Evolutionary conservation across 1,140 invertebrate species (phyloP).

Genomic region (Sminthurides bifidus): DNA sequence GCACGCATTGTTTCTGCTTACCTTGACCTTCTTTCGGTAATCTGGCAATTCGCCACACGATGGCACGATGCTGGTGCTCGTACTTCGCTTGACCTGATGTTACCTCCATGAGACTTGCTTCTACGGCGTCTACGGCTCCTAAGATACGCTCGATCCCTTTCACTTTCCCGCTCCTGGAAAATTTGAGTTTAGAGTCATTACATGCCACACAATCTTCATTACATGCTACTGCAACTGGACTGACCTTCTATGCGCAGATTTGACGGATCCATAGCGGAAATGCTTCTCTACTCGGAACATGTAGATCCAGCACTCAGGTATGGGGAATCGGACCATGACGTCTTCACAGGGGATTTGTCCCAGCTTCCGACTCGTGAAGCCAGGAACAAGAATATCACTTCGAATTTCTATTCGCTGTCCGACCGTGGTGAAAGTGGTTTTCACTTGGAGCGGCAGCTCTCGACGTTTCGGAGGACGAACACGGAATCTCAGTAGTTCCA

Average conservation of each 20-base stretch:
- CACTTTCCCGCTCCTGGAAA: conserved; percentile 68
- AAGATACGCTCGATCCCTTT: conserved; percentile 89
- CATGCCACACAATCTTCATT: not conserved
- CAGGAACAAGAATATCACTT: conserved; percentile 88
- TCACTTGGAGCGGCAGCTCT: conserved; percentile 91
- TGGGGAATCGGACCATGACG: conserved; percentile 89
- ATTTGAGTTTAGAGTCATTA: not conserved
- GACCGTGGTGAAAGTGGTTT: conserved; percentile 69
- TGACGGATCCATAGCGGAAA: conserved; percentile 97
- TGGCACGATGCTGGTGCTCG: conserved; percentile 91
- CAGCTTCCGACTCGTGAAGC: conserved; percentile 85
- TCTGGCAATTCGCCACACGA: conserved; percentile 94
- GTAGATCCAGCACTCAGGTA: conserved; percentile 99
- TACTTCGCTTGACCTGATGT: conserved; percentile 98
- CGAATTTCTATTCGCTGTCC: conserved; percentile 82
- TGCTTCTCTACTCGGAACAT: conserved; percentile 96
- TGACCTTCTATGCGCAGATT: conserved; percentile 77
- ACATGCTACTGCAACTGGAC: not conserved
- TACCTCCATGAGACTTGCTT: conserved; percentile 90
- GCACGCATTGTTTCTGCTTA: conserved; percentile 41
- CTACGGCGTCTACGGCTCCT: conserved; percentile 78
- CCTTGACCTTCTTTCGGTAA: conserved; percentile 95
- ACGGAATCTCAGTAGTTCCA: conserved; percentile 92
- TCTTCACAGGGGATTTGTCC: conserved; percentile 95
- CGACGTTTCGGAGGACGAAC: conserved; percentile 90